Evolutionary conservation across 2,888 invertebrate species (phyloP), one percentile per base, ranked within the genome.

Genomic region (Aphelenchoides bicaudatus): DNA sequence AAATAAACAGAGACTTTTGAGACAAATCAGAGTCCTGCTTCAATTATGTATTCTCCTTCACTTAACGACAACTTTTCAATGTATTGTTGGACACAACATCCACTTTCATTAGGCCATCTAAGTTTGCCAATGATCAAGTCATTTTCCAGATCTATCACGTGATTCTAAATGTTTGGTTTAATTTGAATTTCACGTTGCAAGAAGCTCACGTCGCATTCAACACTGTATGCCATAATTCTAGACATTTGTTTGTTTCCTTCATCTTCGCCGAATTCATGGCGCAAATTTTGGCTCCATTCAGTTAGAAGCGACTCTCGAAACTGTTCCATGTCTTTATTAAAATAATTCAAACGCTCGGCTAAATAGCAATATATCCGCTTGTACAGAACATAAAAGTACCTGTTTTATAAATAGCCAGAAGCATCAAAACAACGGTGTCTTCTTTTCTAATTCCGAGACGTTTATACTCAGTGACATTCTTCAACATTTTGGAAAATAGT

Each of bases 31-130:
- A 10, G 34, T 34, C n/a, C 34, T n/a, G n/a, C n/a, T n/a, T n/a
- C n/a, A n/a, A n/a, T n/a, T n/a, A n/a, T n/a, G n/a, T n/a, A n/a
- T n/a, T n/a, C n/a, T n/a, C n/a, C n/a, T n/a, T n/a, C 10, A 34
- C n/a, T 34, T n/a, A 34, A 34, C 34, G 34, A 34, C 34, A 34
- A 34, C n/a, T 34, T 34, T n/a, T 34, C 34, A n/a, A 34, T 34
- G 34, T 34, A 34, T n/a, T 34, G 34, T n/a, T 34, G 10, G 34
- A n/a, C n/a, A n/a, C 34, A 34, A 34, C 34, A 34, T n/a, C 10
- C n/a, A n/a, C 34, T 10, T 34, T 34, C 34, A n/a, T 10, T 34
- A n/a, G 34, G 34, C 10, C 10, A 34, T 34, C n/a, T 10, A n/a
- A 34, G 10, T 10, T 34, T 10, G n/a, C n/a, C n/a, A n/a, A 34